Evolutionary conservation across 1,140 invertebrate species (phyloP), one percentile per base, ranked within the genome.

Genomic region (Lethrus apterus): DNA sequence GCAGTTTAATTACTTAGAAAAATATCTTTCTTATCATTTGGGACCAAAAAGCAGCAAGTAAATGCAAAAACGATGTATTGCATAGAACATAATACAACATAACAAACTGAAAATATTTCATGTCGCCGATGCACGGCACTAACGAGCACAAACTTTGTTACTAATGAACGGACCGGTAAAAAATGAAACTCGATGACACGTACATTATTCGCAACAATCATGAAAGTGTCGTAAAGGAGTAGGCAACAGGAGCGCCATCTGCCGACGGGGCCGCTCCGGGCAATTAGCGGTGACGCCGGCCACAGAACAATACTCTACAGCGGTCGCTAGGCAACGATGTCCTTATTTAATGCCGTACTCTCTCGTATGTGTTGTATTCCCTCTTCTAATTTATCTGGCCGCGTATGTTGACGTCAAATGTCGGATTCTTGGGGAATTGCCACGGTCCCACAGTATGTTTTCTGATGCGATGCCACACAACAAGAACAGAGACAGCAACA

Each of bases 361-460:
- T 40, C 36, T 40, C 24, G 43, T 45, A 33, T 33, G 43, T 33
- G 32, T 40, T 44, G 48, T 58, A 62, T 62, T 62, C 57, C 59
- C 59, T 48, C 31, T 51, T 59, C 57, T 59, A 59, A 62, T 62
- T 62, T 62, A 59, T 55, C 51, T 50, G 50, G 54, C 54, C 54
- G 51, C 50, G 54, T 58, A 57, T 57, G 53, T 54, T 50, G 53
- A 51, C 54, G 54, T 51, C 52, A 53, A 56, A 56, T 58, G 52
- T 56, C 54, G 51, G 51, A 56, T 50, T 55, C 57, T 58, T 55
- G 35, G 59, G 59, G 59, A 59, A 59, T 58, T 55, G 54, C 49
- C 48, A 31, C 29, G 41, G 52, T 62, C 59, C 59, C 59, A 62
- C 51, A 48, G 53, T 62, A 62, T 62, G 59, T 62, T 62, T 62